A percentile compares a stretch with the other conserved stretches of the same genome.
Evolutionary conservation across 2,797 vertebrate genomes (phyloP).

Genomic region (Lophotriccus pileatus): DNA sequence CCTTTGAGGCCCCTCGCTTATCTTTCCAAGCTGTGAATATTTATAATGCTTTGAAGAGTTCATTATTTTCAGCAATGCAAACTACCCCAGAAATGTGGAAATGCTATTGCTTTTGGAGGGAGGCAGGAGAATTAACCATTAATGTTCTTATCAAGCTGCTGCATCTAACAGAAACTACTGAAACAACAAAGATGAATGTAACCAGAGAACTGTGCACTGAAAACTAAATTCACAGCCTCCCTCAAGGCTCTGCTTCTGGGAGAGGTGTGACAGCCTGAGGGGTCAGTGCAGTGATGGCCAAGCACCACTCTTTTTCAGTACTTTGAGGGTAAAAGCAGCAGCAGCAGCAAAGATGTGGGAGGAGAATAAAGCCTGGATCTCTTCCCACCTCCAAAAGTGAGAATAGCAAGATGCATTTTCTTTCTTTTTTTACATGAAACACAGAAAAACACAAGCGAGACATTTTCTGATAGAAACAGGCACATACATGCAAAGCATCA

Average conservation of each 20-base stretch:
- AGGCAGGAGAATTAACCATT: neutral
- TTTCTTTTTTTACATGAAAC: slow-evolving; percentile 54
- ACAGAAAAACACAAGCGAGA: slow-evolving; percentile 58
- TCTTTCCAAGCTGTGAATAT: slow-evolving; percentile 64
- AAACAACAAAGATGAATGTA: neutral
- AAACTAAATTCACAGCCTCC: neutral
- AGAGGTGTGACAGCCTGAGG: neutral
- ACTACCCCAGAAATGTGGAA: slow-evolving; percentile 45
- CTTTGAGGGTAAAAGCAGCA: neutral
- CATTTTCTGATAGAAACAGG: slow-evolving; percentile 62
- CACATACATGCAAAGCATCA: slow-evolving; percentile 55
- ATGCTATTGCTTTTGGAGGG: slow-evolving; percentile 41
- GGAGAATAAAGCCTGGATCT: neutral
- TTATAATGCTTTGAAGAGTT: slow-evolving; percentile 50
- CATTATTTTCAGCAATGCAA: slow-evolving; percentile 37
- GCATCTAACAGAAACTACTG: neutral
- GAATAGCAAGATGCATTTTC: slow-evolving; percentile 40
- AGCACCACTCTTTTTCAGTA: neutral
- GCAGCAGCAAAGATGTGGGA: neutral
- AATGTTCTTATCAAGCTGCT: neutral
- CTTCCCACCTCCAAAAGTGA: slow-evolving; percentile 42
- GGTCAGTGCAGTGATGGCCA: neutral
- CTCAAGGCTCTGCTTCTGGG: neutral
- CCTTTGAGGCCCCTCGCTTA: slow-evolving; percentile 30
- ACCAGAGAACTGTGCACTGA: neutral